Conservation (phyloP, 2,113 vertebrate genomes). For the Clarias gariepinus region DNA sequence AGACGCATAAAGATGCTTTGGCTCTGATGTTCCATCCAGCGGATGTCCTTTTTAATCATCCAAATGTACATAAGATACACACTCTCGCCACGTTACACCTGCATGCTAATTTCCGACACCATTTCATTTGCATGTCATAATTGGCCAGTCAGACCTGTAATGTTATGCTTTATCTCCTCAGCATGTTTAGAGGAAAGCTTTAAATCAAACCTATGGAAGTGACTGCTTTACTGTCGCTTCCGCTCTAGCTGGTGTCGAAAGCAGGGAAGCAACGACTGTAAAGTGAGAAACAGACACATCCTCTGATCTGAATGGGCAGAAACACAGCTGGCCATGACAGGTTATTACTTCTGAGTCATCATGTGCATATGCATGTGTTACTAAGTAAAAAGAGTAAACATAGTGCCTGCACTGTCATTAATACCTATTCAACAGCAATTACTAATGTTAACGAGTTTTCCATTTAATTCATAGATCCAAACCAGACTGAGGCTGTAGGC, state of each 20-base stretch:
- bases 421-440: neutral
- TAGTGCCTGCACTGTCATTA: neutral
- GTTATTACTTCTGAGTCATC: neutral
- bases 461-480: neutral
- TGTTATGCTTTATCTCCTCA: neutral
- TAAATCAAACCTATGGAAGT: neutral
- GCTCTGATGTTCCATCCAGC: neutral
- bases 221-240: neutral
- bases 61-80: neutral
- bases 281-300: neutral
- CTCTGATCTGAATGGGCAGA: constrained; percentile 17
- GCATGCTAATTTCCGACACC: neutral
- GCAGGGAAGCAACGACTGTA: neutral
- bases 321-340: constrained; percentile 6
- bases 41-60: neutral
- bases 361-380: neutral
- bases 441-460: neutral
- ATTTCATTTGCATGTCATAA: neutral
- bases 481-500: neutral
- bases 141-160: neutral
- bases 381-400: neutral
- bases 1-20: neutral
- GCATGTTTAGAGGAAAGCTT: neutral
- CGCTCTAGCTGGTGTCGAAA: neutral
- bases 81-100: neutral